Percentiles rank a stretch among this genome's conserved stretches.
Evolutionary conservation across 1,140 invertebrate species (phyloP).

Genomic region (Whitmania pigra): DNA sequence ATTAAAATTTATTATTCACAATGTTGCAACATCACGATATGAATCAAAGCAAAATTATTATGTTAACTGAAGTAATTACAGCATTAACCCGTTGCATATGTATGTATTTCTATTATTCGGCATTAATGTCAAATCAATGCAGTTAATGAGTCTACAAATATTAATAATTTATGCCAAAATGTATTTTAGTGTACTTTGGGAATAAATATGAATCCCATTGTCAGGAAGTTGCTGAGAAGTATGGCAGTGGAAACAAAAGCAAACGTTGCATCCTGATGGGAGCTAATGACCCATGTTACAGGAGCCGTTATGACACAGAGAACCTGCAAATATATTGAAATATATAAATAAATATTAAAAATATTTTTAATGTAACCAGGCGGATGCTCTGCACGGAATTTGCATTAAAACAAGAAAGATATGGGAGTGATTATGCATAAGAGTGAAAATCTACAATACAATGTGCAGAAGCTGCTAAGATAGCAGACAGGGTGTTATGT

Average conservation of each 20-base stretch:
- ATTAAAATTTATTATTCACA: not conserved
- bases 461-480: no score
- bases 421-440: no score
- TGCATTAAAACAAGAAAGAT: no score
- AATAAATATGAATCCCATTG: constrained; percentile 90
- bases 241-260: constrained; percentile 88
- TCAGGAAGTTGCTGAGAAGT: constrained; percentile 89
- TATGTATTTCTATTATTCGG: not conserved
- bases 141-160: not conserved
- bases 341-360: no score
- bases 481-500: no score
- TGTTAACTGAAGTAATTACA: not conserved
- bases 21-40: not conserved
- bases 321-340: constrained; percentile 42
- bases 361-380: no score
- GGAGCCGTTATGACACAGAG: constrained; percentile 91
- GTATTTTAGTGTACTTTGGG: constrained; percentile 60
- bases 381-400: no score
- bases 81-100: not conserved
- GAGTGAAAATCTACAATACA: no score
- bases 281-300: constrained; percentile 86
- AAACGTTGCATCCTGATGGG: constrained; percentile 91
- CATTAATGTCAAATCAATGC: not conserved
- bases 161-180: not conserved
- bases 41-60: no score